Evolutionary conservation across 1,140 invertebrate genomes (phyloP).

Genomic region (Coelopa frigida): DNA sequence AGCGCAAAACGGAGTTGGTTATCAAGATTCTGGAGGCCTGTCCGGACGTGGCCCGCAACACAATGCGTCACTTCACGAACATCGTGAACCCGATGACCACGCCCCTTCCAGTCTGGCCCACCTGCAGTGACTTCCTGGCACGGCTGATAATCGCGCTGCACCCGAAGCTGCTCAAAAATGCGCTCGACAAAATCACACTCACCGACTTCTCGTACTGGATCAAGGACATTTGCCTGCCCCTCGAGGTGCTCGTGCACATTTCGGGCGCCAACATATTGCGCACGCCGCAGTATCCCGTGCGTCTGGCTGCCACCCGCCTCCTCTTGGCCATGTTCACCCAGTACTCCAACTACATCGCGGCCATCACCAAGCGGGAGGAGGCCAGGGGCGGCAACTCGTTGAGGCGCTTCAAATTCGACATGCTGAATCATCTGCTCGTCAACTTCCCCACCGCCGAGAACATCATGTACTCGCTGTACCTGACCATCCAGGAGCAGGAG

Average conservation of each 20-base stretch:
- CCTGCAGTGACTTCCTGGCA: conserved; percentile 18
- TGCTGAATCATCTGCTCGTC: conserved; percentile 38
- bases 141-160: conserved; percentile 31
- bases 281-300: conserved; percentile 7
- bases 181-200: conserved; percentile 33
- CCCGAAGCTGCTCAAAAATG: conserved; percentile 30
- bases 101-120: conserved; percentile 7
- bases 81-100: conserved; percentile 19
- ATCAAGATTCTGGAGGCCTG: conserved; percentile 58
- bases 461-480: conserved; percentile 27
- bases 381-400: conserved; percentile 33
- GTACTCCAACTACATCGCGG: conserved; percentile 34
- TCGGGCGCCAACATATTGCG: conserved; percentile 17
- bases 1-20: conserved; percentile 56
- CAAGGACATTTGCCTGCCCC: conserved; percentile 34
- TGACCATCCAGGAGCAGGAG: conserved; percentile 18
- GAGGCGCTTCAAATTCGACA: conserved; percentile 36
- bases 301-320: conserved; percentile 21
- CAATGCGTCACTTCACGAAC: conserved; percentile 45
- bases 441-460: conserved; percentile 35
- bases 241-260: conserved; percentile 30
- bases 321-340: conserved; percentile 38
- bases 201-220: conserved; percentile 38
- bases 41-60: conserved; percentile 62
- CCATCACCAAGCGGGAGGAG: conserved; percentile 24